Base-by-base conservation (phyloP, 2,888 invertebrate species). In the Microplitis deprimator region DNA sequence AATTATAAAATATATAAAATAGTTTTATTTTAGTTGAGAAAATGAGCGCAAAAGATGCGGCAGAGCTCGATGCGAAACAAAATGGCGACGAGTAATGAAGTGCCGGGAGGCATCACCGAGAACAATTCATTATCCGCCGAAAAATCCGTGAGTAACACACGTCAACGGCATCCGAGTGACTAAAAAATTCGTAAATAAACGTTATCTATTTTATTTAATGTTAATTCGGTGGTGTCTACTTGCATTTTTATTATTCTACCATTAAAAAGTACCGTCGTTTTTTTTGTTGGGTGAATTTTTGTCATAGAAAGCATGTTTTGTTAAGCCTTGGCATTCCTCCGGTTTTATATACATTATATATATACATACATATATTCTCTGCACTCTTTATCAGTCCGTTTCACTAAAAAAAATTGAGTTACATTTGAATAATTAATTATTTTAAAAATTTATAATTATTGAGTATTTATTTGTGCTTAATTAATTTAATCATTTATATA, bases 71-170 rank as follows among this genome's bases (percentile, higher is more conserved):
- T 39, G 20, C 5, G 85, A 83, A 83, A 81, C 83, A 88, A 88
- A 84, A 88, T 88, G 88, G 88, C 88, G 87, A 81, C 86, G 76
- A 85, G 82, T 83, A 85, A 83, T 84, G 85, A 85, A 83, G 85
- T 86, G 84, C 86, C 88, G 86, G 87, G 86, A 84, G 88, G 87
- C 83, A 86, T 84, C 82, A 83, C 81, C 76, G 83, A 85, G 72
- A 84, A 83, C 82, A 81, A 83, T 80, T 81, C 84, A 81, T 82
- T 84, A 81, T 79, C 83, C 75, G 81, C 79, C 73, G 86, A 85
- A 61, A 85, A 85, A 77, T 84, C 84, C 81, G 87, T 87, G 79
- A 87, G 86, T 84, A 82, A 81, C 76, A 29, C 61, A 61, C 7
- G 6, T 41, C 60, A 78, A 38, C 17, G 6, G n/a, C 39, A 17